Evolutionary conservation across 2,888 invertebrate species (phyloP), one percentile per base, ranked within the genome.

Genomic region (Caenorhabditis sp.): DNA sequence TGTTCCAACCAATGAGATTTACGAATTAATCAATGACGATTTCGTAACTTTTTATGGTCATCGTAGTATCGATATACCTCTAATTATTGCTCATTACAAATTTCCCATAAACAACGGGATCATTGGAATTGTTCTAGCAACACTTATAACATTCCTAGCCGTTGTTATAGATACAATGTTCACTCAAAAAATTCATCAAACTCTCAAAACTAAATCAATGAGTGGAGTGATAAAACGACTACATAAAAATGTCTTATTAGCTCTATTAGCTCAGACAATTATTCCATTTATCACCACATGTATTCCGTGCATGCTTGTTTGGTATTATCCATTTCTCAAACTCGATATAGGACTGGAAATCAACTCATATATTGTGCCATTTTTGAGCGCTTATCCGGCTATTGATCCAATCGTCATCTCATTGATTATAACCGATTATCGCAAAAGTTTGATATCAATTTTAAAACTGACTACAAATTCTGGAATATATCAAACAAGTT

Each of bases 361-460:
- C 1, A 63, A 27, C 43, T 24, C 49, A 3, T 12, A 14, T 43
- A 26, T 37, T 19, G 49, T 66, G 24, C 66, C 66, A 2, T 55
- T 66, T 37, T 54, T 66, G 23, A 66, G 66, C 31, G 37, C 54
- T 17, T 66, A 66, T 26, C 66, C 66, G 1, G 66, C 66, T n/a
- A 31, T 66, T 5, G 66, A 66, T 26, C 66, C 66, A 2, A n/a
- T 66, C 17, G 55, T 66, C 14, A 58, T 66, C 14, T 55, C 31
- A 1, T 24, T 43, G 17, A 49, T 49, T 0, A 23, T 66, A 3
- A 31, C 66, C 0, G 66, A 66, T 37, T 66, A 66, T 31, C 31
- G 51, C 12, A 43, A 43, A 10, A 14, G 43, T 14, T 43, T 43
- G 2, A 3, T 43, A 12, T 43, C 43, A 17, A 43, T 43, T 43